Evolutionary conservation across 1,140 invertebrate species (phyloP), one percentile per base, ranked within the genome.

Genomic region (Notospermus geniculatus): DNA sequence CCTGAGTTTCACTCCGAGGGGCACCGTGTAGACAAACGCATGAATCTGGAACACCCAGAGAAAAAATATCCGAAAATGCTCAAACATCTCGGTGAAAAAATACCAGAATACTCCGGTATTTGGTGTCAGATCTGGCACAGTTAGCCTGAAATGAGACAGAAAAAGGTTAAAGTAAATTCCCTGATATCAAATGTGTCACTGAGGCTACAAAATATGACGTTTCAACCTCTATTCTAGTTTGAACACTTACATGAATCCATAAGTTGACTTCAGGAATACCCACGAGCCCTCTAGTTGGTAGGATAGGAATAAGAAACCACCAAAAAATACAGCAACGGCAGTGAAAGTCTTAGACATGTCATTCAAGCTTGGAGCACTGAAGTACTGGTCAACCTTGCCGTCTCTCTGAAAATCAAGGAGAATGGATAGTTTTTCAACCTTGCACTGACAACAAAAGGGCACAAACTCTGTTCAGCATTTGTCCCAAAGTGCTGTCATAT

Each of bases 21-120:
- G 96, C 25, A 96, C 82, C 27, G 96, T 86, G 81, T 98, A 98
- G 15, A 97, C 85, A 54, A 95, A 86, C 1, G 91, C 91, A 83
- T 99, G 98, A 58, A 99, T 89, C 85, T 99, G 96, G 77, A 98
- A 98, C 63, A 93, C 91, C 73, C 89, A 95, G 1, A 98, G 88
- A 83, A 99, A 99, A 65, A 99, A 87, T 60, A 89, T 84, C 55
- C 93, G 86, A 73, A 99, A 99, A 80, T 99, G 96, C 72, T 99
- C 95, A 86, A 99, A 99, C 92, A 99, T 97, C 84, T 99, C 96
- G 0, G 94, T 97, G 75, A 99, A 99, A 79, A 99, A 99, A 78
- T 99, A 99, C 97, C 97, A 99, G 79, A 97, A 99, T 0, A 99
- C 82, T 2, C 97, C 97, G 72, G 97, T 92, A 76, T 98, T 99